Base-by-base conservation (phyloP, 2,113 vertebrate genomes). In the Myrmecophaga tridactyla region DNA sequence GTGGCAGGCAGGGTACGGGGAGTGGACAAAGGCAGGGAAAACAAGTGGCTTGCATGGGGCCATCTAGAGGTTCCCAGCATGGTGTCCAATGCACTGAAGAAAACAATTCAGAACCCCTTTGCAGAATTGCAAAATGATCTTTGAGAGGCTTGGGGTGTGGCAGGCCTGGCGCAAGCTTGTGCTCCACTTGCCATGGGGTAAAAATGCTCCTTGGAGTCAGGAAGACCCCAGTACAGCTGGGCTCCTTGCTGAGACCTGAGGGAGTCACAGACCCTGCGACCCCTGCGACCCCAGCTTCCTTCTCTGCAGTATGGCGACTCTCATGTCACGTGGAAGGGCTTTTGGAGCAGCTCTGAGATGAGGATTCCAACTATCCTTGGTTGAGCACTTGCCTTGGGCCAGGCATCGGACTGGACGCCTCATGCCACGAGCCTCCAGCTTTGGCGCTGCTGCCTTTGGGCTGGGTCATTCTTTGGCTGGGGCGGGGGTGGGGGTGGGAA, bases 321-420 rank as follows among this genome's bases (percentile, higher is more conserved):
- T 17, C 15, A 1, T 6, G 15, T 43, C 53, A 13, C 31, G n/a
- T 39, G 1, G 0, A 10, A 9, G 29, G 70, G 63, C 62, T 43
- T 5, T 29, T 51, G 84, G 77, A 36, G 29, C 70, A 12, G 0
- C 73, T 85, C 56, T 25, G 14, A 78, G 34, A 15, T 6, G 3
- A 58, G 2, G 2, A 14, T 10, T 7, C 25, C 13, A 7, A 11
- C 60, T 39, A 13, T 3, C 0, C 0, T 56, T 63, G 15, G 8
- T 25, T 2, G 0, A 27, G 69, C 41, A 60, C 69, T 76, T 46
- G 10, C 92, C 67, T 34, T 12, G 56, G 36, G n/a, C 76, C 5
- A 4, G 70, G 48, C 36, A 0, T 48, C 4, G 27, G 4, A 0
- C 27, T 18, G 0, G 13, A 3, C 1, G 0, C 31, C 63, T 63